Evolutionary conservation across 2,113 vertebrate species (phyloP).

Genomic region (rabbit (Oryctolagus cuniculus)): DNA sequence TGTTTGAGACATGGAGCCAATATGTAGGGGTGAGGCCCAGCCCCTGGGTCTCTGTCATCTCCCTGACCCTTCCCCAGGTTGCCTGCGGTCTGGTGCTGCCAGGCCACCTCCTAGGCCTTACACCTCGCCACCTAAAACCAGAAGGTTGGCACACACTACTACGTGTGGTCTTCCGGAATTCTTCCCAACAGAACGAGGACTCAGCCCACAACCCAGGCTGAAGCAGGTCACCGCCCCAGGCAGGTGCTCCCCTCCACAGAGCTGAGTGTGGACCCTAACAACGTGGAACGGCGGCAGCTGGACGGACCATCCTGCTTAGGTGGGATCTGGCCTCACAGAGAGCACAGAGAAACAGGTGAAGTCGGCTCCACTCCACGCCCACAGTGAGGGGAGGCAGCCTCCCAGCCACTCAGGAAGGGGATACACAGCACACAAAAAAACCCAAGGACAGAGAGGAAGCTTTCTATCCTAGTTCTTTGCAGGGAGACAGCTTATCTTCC

Average conservation of each 20-base stretch:
- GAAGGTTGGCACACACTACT: not conserved
- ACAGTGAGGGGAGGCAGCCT: not conserved
- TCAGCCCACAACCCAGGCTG: not conserved
- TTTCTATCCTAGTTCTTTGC: conserved; percentile 76
- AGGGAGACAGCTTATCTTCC: conserved; percentile 66
- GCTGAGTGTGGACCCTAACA: not conserved
- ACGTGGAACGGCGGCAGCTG: not conserved
- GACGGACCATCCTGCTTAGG: not conserved
- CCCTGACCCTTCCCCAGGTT: not conserved
- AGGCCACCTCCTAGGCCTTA: not conserved
- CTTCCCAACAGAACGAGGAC: not conserved
- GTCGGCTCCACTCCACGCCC: rapidly evolving
- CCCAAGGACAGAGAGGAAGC: conserved; percentile 77
- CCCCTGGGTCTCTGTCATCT: not conserved
- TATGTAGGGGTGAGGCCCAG: not conserved
- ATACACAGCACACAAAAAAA: conserved; percentile 13
- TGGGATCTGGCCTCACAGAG: not conserved
- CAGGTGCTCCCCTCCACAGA: not conserved
- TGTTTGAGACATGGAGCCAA: not conserved
- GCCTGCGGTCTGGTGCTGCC: not conserved
- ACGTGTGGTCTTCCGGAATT: not conserved
- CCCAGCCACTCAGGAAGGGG: not conserved
- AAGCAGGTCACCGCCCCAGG: not conserved
- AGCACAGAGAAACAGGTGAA: not conserved
- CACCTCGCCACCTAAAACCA: not conserved